Base-by-base conservation (phyloP, 2,888 invertebrate species). In the Amblyteles armatorius region DNA sequence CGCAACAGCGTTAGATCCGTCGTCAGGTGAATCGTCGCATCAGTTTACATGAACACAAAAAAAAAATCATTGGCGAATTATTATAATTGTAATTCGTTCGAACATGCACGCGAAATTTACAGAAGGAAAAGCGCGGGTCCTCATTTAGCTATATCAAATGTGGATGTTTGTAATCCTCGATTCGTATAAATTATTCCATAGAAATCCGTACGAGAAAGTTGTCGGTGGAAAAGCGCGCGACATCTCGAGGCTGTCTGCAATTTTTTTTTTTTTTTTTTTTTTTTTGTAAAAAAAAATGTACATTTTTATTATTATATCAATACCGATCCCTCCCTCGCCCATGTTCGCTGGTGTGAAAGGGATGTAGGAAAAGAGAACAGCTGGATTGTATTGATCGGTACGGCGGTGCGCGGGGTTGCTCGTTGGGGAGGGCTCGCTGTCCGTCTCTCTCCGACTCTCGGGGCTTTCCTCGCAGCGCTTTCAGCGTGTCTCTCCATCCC, bases 361-460 rank as follows among this genome's bases (percentile, higher is more conserved):
- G 91, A 91, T 91, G 90, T 87, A 87, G 89, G 90, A 91, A 91
- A 91, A 91, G 91, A 92, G 92, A 91, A 92, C 92, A 93, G 92
- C 92, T 92, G 93, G 92, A 91, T 92, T 90, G 92, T 93, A 93
- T 93, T 93, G 93, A 93, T 93, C 93, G 90, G 79, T 78, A 86
- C 86, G 83, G 88, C 87, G 88, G 84, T 74, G 88, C 80, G 84
- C 84, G 83, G 73, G 87, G 81, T 69, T 77, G 81, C 73, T 84
- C 87, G 90, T 89, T 90, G 90, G 91, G 91, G 92, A 89, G 90
- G 90, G 60, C 72, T 71, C 69, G 60, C n/a, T 68, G 68, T 79
- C 71, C 79, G 81, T 67, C 76, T 80, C 48, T n/a, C 73, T 82
- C 79, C 22, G 36, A 55, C 71, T 63, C 79, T 72, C 69, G 87